Conservation (phyloP, 2,888 invertebrate species). For the Piscicola geometra region DNA sequence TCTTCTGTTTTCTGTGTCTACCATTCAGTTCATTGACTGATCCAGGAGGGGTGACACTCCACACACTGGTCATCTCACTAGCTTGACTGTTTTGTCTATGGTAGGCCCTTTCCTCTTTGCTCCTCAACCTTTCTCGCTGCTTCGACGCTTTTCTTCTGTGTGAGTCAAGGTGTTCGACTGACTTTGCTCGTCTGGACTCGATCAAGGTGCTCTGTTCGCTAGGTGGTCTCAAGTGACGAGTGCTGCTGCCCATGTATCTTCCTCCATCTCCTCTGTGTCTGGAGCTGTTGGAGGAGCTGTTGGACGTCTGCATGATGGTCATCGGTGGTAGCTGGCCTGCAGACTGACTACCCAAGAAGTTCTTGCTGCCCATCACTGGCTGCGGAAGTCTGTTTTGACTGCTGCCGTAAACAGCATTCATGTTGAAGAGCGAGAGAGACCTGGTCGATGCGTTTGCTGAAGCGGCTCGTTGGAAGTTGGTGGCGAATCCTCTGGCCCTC, state of each 20-base stretch:
- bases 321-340: background rate
- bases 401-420: constrained; percentile 22
- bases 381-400: background rate
- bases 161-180: constrained; percentile 34
- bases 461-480: constrained; percentile 25
- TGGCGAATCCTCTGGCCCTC: constrained; percentile 41
- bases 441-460: constrained; percentile 11
- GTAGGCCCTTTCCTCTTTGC: background rate
- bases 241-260: constrained; percentile 20
- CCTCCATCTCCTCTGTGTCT: constrained; percentile 26
- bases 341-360: constrained; percentile 5
- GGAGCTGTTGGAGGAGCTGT: constrained; percentile 37
- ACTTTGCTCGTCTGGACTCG: constrained; percentile 32
- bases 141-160: background rate
- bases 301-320: background rate
- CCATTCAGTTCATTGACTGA: constrained; percentile 30
- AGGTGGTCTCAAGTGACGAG: background rate
- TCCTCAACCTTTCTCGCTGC: background rate
- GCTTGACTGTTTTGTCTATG: constrained; percentile 31
- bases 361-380: constrained; percentile 24
- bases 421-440: constrained; percentile 38
- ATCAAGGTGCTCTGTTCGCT: background rate
- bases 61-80: constrained; percentile 40
- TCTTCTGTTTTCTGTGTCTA: background rate
- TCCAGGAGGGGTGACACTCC: constrained; percentile 40